phyloP scores from a whole-genome alignment of 2,113 vertebrate genomes.

The Podarcis muralis region DNA sequence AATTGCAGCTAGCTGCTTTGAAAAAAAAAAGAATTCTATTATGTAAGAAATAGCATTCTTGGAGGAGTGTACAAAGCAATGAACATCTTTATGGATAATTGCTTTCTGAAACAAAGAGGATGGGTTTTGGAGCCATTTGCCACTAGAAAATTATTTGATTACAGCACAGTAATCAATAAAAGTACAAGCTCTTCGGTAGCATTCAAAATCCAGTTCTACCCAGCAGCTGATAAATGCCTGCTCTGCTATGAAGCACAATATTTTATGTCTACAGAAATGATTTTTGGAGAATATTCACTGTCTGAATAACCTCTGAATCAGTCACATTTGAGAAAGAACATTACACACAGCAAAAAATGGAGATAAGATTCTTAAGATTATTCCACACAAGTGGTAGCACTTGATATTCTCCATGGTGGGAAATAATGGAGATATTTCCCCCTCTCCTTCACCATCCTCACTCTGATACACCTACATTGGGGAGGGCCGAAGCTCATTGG shows the following conservation, averaged over 20 bases:
- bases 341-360: neutral
- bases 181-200: neutral
- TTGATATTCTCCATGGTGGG: neutral
- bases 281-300: neutral
- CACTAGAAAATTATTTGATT: constrained; percentile 23
- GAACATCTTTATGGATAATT: constrained; percentile 26
- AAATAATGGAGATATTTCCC: neutral
- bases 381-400: neutral
- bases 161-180: neutral
- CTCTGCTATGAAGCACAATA: neutral
- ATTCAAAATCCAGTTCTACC: constrained; percentile 19
- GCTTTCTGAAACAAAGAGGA: constrained; percentile 11
- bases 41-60: constrained; percentile 27
- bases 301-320: neutral
- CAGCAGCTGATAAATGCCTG: neutral
- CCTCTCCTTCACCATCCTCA: neutral
- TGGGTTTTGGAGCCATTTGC: neutral
- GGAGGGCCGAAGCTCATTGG: too few species aligned
- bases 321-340: neutral
- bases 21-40: neutral
- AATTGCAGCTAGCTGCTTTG: neutral
- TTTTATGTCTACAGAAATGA: neutral
- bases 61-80: neutral
- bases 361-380: neutral
- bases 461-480: too few species aligned